These are phyloP conservation scores for Euplexia lucipara DNA, from an alignment of 2,888 invertebrate species.

Conservation along the genomic window DNA sequence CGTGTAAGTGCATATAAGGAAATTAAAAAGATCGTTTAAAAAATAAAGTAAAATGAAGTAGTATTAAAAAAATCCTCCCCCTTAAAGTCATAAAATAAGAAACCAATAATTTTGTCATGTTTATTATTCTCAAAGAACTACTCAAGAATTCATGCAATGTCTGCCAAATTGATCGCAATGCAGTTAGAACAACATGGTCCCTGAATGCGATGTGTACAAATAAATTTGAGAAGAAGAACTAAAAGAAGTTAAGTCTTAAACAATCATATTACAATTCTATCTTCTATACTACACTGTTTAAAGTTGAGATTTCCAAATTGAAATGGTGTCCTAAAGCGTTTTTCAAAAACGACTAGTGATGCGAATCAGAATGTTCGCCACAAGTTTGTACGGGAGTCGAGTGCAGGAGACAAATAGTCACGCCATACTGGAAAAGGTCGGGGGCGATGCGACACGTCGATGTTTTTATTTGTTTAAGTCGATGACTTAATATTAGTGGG, in stretches of 20 bases:
- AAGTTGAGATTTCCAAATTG: conserved; percentile 55
- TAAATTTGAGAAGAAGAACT: conserved; percentile 73
- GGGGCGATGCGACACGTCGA: conserved; percentile 85
- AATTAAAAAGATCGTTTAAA: too few relatives aligned
- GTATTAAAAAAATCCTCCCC: conserved; percentile 38
- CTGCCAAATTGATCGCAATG: conserved; percentile 86
- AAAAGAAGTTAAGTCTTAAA: conserved; percentile 55
- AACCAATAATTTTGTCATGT: conserved; percentile 60
- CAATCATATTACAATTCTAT: conserved; percentile 42
- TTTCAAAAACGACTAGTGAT: conserved; percentile 75
- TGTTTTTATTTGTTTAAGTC: conserved; percentile 86
- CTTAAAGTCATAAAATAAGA: conserved; percentile 56
- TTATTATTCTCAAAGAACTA: conserved; percentile 68
- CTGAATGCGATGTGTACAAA: conserved; percentile 82
- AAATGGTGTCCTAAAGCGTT: conserved; percentile 60
- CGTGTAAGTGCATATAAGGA: too few relatives aligned
- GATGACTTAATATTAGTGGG: conserved; percentile 88
- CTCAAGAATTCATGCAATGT: conserved; percentile 83
- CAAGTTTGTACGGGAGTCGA: conserved; percentile 88
- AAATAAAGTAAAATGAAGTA: neutral
- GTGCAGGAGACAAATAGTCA: conserved; percentile 90
- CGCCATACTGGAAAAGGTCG: conserved; percentile 86
- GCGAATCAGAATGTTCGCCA: conserved; percentile 87
- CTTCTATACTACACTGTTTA: conserved; percentile 48
- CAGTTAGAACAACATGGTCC: conserved; percentile 84